Evolutionary conservation across 2,888 invertebrate genomes (phyloP).

Genomic region (Colletes collaris): DNA sequence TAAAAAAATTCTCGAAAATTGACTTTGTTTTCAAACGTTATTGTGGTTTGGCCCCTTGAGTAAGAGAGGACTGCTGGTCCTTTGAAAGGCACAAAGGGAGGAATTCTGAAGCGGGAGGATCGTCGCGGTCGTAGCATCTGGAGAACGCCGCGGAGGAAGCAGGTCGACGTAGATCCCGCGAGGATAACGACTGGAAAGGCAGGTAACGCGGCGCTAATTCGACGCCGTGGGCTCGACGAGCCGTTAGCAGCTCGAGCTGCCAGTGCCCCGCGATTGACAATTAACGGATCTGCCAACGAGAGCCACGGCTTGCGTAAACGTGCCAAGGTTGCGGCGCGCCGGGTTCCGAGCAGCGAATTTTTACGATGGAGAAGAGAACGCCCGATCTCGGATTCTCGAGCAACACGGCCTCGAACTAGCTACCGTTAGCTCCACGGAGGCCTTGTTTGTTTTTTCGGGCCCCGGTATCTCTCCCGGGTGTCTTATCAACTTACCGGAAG

Average conservation of each 20-base stretch:
- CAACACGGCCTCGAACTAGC: too few species aligned
- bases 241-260: conserved; percentile 1
- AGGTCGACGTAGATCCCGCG: conserved; percentile 23
- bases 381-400: neutral
- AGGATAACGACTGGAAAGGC: conserved; percentile 39
- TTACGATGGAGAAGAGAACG: neutral
- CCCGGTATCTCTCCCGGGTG: too few species aligned
- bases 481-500: too few species aligned
- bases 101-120: too few species aligned
- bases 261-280: conserved; percentile 35
- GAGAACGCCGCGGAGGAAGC: conserved; percentile 5
- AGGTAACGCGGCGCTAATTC: conserved; percentile 30
- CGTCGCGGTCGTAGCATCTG: conserved; percentile 1
- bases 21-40: too few species aligned
- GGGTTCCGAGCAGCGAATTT: neutral
- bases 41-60: too few species aligned
- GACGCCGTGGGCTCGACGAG: conserved; percentile 9
- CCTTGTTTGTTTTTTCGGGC: too few species aligned
- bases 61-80: too few species aligned
- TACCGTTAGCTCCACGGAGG: too few species aligned
- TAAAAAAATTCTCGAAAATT: too few species aligned
- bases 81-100: too few species aligned
- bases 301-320: conserved; percentile 50
- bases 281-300: conserved; percentile 42
- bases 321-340: conserved; percentile 46